Evolutionary conservation across 1,140 invertebrate species (phyloP).

Genomic region (Cheumatopsyche charites): DNA sequence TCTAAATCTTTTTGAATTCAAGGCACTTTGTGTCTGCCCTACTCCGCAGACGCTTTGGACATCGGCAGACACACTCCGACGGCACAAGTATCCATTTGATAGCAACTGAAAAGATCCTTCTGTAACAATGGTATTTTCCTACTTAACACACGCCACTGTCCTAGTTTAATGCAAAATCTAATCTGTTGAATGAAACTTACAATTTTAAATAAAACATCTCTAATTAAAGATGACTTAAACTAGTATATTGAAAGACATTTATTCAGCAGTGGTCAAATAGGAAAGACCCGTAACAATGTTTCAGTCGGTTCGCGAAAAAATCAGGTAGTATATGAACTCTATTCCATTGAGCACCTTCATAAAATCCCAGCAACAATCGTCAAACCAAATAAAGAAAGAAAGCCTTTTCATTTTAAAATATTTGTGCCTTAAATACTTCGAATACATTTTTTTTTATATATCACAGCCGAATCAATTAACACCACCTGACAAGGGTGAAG

Average conservation of each 20-base stretch:
- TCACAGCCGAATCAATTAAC: conserved; percentile 36
- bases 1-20: conserved; percentile 36
- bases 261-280: too few relatives aligned
- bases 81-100: not conserved
- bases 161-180: too few relatives aligned
- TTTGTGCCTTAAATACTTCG: conserved; percentile 34
- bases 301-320: too few relatives aligned
- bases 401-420: conserved; percentile 1
- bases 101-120: not conserved
- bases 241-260: too few relatives aligned
- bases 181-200: too few relatives aligned
- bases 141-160: too few relatives aligned
- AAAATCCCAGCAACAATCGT: conserved; percentile 10
- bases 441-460: conserved; percentile 30
- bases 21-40: conserved; percentile 47
- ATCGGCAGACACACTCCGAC: conserved; percentile 12
- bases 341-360: conserved; percentile 16
- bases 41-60: conserved; percentile 25
- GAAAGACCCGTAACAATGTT: too few relatives aligned
- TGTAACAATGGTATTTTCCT: too few relatives aligned
- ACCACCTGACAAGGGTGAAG: conserved; percentile 13
- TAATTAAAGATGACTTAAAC: too few relatives aligned
- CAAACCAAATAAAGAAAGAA: conserved; percentile 13
- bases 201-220: too few relatives aligned
- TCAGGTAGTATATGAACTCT: too few relatives aligned